phyloP scores from a whole-genome alignment of 2,888 invertebrate species.

The Nemurella pictetii region DNA sequence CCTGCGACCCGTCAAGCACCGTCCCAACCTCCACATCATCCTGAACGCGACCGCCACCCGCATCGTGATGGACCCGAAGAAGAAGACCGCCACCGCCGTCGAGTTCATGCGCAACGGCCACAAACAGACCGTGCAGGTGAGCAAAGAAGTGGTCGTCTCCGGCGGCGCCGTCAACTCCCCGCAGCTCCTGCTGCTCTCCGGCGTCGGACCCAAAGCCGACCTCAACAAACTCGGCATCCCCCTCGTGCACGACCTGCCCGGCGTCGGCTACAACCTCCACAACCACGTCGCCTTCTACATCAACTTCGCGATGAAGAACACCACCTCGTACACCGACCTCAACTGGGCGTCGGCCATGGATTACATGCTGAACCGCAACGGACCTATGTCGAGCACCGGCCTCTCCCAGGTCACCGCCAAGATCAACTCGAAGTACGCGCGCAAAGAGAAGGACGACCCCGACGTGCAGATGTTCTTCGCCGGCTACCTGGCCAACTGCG shows the following conservation, averaged over 20 bases:
- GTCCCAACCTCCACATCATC: slow-evolving; percentile 64
- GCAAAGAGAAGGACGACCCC: slow-evolving; percentile 59
- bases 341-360: slow-evolving; percentile 65
- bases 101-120: slow-evolving; percentile 54
- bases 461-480: slow-evolving; percentile 70
- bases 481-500: slow-evolving; percentile 66
- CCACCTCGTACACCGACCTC: slow-evolving; percentile 53
- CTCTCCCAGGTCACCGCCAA: slow-evolving; percentile 67
- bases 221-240: slow-evolving; percentile 62
- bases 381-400: slow-evolving; percentile 67
- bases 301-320: slow-evolving; percentile 55
- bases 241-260: slow-evolving; percentile 64
- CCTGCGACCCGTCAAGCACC: slow-evolving; percentile 59
- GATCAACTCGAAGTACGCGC: slow-evolving; percentile 63
- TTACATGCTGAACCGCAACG: slow-evolving; percentile 62
- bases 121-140: slow-evolving; percentile 52
- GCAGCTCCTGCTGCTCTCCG: slow-evolving; percentile 67
- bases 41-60: slow-evolving; percentile 64
- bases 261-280: slow-evolving; percentile 70
- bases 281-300: slow-evolving; percentile 68
- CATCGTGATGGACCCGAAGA: slow-evolving; percentile 57
- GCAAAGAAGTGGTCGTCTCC: slow-evolving; percentile 62
- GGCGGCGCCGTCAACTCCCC: slow-evolving; percentile 70
- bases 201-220: slow-evolving; percentile 66
- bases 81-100: slow-evolving; percentile 61